phyloP scores from a whole-genome alignment of 2,888 invertebrate species.

The Ophion obscuratus region DNA sequence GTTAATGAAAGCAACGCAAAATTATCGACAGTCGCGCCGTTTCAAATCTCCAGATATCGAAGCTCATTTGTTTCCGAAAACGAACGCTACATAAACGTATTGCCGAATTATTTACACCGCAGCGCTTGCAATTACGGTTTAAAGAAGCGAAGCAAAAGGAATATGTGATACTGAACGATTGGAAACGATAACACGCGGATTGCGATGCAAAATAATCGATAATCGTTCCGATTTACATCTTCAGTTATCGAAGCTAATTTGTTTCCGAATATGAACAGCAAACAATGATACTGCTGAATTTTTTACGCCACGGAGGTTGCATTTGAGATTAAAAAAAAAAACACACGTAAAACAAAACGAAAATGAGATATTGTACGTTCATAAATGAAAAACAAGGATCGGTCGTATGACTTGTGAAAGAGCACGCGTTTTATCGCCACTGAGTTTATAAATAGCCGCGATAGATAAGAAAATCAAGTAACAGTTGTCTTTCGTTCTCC shows the following conservation, averaged over 20 bases:
- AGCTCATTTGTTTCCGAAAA: background rate
- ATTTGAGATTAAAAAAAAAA: slow-evolving; percentile 4
- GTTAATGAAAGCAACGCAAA: background rate
- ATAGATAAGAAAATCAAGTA: slow-evolving; percentile 18
- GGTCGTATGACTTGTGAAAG: slow-evolving; percentile 15
- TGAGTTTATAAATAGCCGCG: slow-evolving; percentile 7
- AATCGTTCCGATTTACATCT: background rate
- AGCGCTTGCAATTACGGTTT: background rate
- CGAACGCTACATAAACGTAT: background rate
- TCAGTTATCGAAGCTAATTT: background rate
- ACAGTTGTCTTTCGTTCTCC: background rate
- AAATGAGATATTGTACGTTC: background rate
- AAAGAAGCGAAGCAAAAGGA: background rate
- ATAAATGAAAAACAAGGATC: slow-evolving; percentile 13
- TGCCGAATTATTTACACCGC: background rate
- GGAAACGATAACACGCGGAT: background rate
- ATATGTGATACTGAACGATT: background rate
- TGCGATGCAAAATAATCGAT: background rate
- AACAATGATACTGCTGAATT: background rate
- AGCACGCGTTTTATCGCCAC: slow-evolving; percentile 18
- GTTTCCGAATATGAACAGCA: background rate
- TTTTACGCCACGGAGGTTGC: background rate
- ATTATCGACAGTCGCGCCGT: no score
- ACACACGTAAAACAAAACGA: background rate
- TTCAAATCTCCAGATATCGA: background rate